These are phyloP conservation scores for Atta texana DNA, from an alignment of 1,140 invertebrate species.

Conservation along the genomic window DNA sequence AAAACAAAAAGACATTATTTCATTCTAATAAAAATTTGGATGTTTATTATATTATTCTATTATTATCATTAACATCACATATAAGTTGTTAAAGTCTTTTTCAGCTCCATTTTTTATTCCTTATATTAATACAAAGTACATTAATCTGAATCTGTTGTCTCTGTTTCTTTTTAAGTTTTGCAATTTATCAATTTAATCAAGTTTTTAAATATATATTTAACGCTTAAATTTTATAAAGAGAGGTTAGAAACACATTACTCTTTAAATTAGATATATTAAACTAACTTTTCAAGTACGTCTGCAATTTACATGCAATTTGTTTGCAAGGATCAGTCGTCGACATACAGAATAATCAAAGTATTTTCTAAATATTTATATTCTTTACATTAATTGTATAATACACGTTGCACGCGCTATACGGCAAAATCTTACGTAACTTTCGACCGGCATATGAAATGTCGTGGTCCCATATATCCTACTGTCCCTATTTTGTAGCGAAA, in stretches of 20 bases:
- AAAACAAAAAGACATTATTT: conserved; percentile 71
- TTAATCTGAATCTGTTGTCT: conserved; percentile 8
- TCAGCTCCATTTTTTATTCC: neutral
- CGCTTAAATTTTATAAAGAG: neutral
- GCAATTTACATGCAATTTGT: conserved; percentile 91
- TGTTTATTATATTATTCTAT: neutral
- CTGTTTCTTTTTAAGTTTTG: neutral
- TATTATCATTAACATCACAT: neutral
- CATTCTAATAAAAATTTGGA: neutral
- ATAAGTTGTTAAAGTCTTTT: neutral
- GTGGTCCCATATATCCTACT: too few relatives aligned
- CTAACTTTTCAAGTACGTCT: conserved; percentile 91
- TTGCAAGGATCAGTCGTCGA: conserved; percentile 90
- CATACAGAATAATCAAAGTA: conserved; percentile 70
- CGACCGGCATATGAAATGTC: neutral
- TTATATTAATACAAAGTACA: neutral
- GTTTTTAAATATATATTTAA: neutral
- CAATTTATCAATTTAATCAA: neutral
- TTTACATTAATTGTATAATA: neutral
- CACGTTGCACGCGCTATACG: too few relatives aligned
- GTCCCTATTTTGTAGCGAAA: too few relatives aligned
- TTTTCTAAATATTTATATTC: neutral
- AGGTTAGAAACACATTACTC: conserved; percentile 37
- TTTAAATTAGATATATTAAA: neutral
- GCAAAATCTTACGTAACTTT: neutral